Evolutionary conservation across 2,888 invertebrate genomes (phyloP).

Genomic region (Morinoia aosen): DNA sequence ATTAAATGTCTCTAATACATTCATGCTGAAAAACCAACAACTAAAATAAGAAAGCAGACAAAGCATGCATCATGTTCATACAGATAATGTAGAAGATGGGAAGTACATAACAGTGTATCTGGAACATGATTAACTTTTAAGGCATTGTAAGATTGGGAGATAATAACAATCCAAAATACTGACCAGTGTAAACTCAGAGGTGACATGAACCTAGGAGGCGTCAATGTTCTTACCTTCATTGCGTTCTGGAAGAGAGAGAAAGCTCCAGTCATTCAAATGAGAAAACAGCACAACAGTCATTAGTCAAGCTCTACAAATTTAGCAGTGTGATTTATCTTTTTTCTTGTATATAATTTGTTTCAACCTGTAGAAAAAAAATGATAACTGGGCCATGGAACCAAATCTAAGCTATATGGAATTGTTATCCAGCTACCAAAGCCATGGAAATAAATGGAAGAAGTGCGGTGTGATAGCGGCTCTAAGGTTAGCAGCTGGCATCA

Average conservation of each 20-base stretch:
- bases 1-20: neutral
- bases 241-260: conserved; percentile 29
- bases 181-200: neutral
- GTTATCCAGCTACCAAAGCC: neutral
- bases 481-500: neutral
- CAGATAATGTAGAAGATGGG: neutral
- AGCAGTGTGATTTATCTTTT: neutral
- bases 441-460: neutral
- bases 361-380: neutral
- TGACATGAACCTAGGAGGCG: conserved; percentile 21
- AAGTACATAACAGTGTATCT: neutral
- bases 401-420: neutral
- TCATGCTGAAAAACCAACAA: neutral
- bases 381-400: neutral
- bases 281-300: neutral
- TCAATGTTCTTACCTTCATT: conserved; percentile 40
- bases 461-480: neutral
- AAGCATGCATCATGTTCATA: neutral
- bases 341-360: neutral
- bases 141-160: neutral
- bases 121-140: neutral
- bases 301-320: neutral
- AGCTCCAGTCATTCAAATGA: neutral
- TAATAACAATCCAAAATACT: neutral
- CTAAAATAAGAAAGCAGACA: neutral